Base-by-base conservation (phyloP, 2,113 vertebrate species). In the Scomber colias region DNA sequence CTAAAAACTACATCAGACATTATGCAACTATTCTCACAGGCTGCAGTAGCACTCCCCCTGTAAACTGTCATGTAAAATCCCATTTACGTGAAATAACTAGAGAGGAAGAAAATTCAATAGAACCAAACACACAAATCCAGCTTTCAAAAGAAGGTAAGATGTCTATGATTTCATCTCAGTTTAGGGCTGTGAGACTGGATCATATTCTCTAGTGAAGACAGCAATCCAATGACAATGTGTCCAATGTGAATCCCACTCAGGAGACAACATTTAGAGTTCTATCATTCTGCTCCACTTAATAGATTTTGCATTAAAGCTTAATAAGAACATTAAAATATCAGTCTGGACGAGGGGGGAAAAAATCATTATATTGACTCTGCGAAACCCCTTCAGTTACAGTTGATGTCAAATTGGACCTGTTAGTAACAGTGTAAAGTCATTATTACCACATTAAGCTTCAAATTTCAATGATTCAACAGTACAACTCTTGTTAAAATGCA, bases 221-320 rank as follows among this genome's bases (percentile, higher is more conserved):
- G 60, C 56, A 11, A 21, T 68, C 54, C 51, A 51, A 50, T 48
- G 14, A 11, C 45, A 40, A 4, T 40, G 48, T 45, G 35, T 40
- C 35, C 35, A 40, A 40, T 40, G 9, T 40, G 35, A 40, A 8
- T 19, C 9, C 15, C 19, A 19, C 44, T 50, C n/a, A 13, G 14
- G 13, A 7, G 50, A 21, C 49, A 57, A 30, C 12, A 30, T 19
- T 44, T 7, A 5, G 7, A 9, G 44, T 3, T 5, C 56, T 64
- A 44, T 30, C 48, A 53, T 21, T 6, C 57, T 53, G 63, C 48
- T 71, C 61, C 19, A 5, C 8, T 14, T 50, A 49, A 71, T 60
- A 49, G 53, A 55, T 59, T 79, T 46, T 16, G 12, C 5, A 48
- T 66, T 44, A 75, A 55, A 75, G 21, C 48, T 68, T 75, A 60